Evolutionary conservation across 2,113 vertebrate species (phyloP), one percentile per base, ranked within the genome.

Genomic region (Actinemys pallida): DNA sequence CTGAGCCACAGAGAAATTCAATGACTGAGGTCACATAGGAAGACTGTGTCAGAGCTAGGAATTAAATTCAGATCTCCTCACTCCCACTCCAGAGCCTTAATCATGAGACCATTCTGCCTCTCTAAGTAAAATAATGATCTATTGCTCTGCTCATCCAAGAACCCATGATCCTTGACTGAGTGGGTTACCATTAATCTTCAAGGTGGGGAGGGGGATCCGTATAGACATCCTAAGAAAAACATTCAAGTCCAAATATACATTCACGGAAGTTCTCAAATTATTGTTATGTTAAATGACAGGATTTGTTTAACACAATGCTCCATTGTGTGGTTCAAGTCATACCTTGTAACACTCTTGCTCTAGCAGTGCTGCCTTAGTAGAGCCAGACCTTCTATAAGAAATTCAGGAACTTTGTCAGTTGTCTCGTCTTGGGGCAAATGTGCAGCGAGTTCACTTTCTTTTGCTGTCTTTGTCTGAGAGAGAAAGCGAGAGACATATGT

Each of bases 391-490:
- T 35, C 89, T 24, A 29, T 47, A 92, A 86, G 75, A 92, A 92
- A 31, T 69, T 83, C 90, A 87, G 81, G 1, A 10, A 22, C 31
- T 9, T 50, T 50, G 75, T 76, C 45, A 39, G 7, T 39, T 39
- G 54, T 47, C 92, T 84, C 25, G 0, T 35, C 85, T 62, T 81
- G 84, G 91, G 92, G 57, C 57, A 81, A 92, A 31, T 0, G 0
- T 93, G 88, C 29, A 56, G 76, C 13, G 47, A 86, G 17, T 84
- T 86, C 82, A 59, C 56, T 86, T 92, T 83, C 84, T 90, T 84
- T 52, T 57, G 81, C 81, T 90, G 42, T 81, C 88, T 93, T 90
- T 93, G 82, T 84, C 89, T 95, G 90, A 93, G 69, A 84, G 87
- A 93, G 96, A 89, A 96, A 87, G 90, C 88, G 56, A 25, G 89